A percentile compares a stretch with the other conserved stretches of the same genome.
These are phyloP conservation scores for Nothura maculosa DNA, from an alignment of 2,797 vertebrate species.

Conservation along the genomic window DNA sequence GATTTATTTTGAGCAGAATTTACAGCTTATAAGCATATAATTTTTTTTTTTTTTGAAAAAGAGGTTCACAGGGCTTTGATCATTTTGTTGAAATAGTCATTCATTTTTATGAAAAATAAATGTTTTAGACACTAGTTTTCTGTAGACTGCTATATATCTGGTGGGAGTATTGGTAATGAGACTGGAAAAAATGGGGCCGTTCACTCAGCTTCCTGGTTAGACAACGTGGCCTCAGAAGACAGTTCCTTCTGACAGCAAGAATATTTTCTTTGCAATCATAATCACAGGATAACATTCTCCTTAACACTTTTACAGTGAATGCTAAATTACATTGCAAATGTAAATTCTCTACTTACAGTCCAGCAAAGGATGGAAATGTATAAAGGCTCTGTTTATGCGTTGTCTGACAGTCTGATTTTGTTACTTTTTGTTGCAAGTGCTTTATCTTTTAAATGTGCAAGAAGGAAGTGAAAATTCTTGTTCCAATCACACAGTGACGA, in stretches of 20 bases:
- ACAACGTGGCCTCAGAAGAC: not conserved
- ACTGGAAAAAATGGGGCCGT: not conserved
- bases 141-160: not conserved
- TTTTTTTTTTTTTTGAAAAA: not conserved
- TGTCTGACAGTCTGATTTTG: not conserved
- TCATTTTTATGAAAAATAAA: not conserved
- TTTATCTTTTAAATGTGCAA: not conserved
- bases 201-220: not conserved
- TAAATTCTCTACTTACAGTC: not conserved
- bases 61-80: not conserved
- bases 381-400: not conserved
- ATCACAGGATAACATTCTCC: accelerated
- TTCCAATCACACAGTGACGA: not conserved
- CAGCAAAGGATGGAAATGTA: not conserved
- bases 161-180: not conserved
- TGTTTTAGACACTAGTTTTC: not conserved
- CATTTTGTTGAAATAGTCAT: not conserved
- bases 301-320: not conserved
- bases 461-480: not conserved
- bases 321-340: not conserved
- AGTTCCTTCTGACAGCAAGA: not conserved
- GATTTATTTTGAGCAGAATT: not conserved
- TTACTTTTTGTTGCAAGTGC: not conserved
- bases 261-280: constrained; percentile 2
- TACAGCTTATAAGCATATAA: not conserved